Base-by-base conservation (phyloP, 23 tunicate genomes). In the Halocynthia roretzi region DNA sequence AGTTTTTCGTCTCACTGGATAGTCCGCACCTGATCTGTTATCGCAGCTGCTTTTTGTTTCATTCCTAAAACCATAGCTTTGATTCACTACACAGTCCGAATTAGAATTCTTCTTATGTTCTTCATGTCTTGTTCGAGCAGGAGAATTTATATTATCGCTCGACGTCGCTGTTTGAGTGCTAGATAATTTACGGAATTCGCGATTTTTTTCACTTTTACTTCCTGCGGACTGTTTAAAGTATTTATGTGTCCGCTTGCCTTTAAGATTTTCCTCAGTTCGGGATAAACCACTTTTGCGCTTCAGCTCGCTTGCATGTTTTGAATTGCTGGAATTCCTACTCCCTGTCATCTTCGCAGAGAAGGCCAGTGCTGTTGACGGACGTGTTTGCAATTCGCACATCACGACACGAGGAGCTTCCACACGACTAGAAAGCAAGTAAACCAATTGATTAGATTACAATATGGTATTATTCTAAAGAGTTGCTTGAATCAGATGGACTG, bases 321-420 rank as follows among this genome's bases (percentile, higher is more conserved):
- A 2, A 19, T 74, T 74, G 63, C 56, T 21, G 62, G 78, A 74
- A 54, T 74, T 54, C 56, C 62, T 52, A 8, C 64, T 54, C 7
- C 56, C 78, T 22, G 10, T 74, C 14, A 64, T 17, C 8, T n/a
- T 48, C 19, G 65, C 55, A 56, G 84, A 53, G 7, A 65, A 83
- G 50, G 81, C 82, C 58, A 78, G 44, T 7, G 64, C 85, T 75
- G 76, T 83, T 49, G 96, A 89, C 5, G 96, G 96, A 69, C 81
- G 84, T 7, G 71, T 72, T 63, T 89, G 96, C 22, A 52, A 62
- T 51, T 54, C 52, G 19, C 88, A 84, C 76, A 79, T 83, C 57
- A 89, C 85, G 17, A 31, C 67, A 23, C 54, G 68, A 23, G 78
- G 66, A 14, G 70, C 80, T 53, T 83, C 80, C 10, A 85, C 70